phyloP scores from a whole-genome alignment of 2,113 vertebrate species.

The Hydropotes inermis region DNA sequence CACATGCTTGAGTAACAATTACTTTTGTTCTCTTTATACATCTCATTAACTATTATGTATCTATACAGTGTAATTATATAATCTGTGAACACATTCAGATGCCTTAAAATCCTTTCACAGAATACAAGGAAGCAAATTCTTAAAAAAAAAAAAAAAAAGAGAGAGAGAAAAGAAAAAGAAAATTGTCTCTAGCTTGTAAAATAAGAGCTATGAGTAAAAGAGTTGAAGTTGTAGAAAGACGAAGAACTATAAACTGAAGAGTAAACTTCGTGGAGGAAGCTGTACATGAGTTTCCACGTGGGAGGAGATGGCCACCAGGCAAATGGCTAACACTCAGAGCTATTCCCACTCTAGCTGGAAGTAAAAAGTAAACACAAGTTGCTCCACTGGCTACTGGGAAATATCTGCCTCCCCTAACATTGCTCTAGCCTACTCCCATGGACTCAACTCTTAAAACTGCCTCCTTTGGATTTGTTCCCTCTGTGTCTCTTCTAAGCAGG shows the following conservation, averaged over 20 bases:
- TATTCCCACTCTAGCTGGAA: neutral
- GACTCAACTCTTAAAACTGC: neutral
- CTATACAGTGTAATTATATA: neutral
- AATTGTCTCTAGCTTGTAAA: neutral
- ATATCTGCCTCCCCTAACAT: neutral
- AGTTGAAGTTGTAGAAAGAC: neutral
- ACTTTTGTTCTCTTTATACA: neutral
- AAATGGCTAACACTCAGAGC: neutral
- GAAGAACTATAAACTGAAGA: neutral
- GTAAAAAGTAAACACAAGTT: neutral
- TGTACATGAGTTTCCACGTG: accelerated
- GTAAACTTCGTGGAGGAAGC: neutral
- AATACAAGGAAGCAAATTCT: neutral
- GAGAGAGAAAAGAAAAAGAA: neutral
- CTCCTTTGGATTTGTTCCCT: neutral
- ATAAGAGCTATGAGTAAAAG: neutral
- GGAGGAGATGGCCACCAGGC: neutral
- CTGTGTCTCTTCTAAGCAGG: neutral
- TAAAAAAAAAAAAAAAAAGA: neutral
- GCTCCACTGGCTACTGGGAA: neutral
- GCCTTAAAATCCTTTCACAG: slow-evolving; percentile 24
- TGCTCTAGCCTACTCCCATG: neutral
- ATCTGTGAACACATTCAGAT: neutral
- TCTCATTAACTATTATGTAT: neutral
- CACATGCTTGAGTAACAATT: slow-evolving; percentile 10